These are phyloP conservation scores for Sinonovacula constricta DNA, from an alignment of 1,140 invertebrate species.

Conservation along the genomic window DNA sequence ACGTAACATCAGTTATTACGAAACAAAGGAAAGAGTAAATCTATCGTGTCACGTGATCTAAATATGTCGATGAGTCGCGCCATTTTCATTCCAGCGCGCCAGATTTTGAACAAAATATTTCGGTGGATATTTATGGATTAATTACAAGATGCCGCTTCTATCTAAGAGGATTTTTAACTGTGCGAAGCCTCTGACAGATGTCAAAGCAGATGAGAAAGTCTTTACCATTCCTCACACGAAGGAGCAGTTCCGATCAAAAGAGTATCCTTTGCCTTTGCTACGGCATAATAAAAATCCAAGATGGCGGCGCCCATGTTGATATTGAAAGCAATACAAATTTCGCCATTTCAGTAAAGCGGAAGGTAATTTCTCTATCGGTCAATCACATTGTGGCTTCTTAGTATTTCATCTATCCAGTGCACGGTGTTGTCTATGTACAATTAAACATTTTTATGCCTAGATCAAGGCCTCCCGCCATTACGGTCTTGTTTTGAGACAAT, in stretches of 20 bases:
- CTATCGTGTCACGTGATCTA: conserved; percentile 54
- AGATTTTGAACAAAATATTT: conserved; percentile 72
- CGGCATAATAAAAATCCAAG: conserved; percentile 64
- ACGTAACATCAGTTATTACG: too few species aligned
- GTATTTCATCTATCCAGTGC: too few species aligned
- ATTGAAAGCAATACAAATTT: too few species aligned
- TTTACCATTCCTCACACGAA: conserved; percentile 75
- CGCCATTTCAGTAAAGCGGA: too few species aligned
- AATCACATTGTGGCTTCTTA: too few species aligned
- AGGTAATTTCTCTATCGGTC: too few species aligned
- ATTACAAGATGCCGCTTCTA: conserved; percentile 73
- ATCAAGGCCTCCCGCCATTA: too few species aligned
- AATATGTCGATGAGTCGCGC: conserved; percentile 40
- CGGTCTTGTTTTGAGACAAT: too few species aligned
- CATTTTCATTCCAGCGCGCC: conserved; percentile 69
- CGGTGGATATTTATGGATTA: conserved; percentile 55
- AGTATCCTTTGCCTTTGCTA: conserved; percentile 76
- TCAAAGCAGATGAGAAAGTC: conserved; percentile 65
- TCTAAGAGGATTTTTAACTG: conserved; percentile 70
- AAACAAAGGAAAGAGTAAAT: too few species aligned
- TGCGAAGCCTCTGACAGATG: conserved; percentile 63
- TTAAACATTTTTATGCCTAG: too few species aligned
- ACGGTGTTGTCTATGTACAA: too few species aligned
- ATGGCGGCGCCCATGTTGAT: conserved; percentile 71
- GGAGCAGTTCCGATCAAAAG: conserved; percentile 76